Conservation (phyloP, 2,113 vertebrate genomes). For the Centropus unirufus region DNA sequence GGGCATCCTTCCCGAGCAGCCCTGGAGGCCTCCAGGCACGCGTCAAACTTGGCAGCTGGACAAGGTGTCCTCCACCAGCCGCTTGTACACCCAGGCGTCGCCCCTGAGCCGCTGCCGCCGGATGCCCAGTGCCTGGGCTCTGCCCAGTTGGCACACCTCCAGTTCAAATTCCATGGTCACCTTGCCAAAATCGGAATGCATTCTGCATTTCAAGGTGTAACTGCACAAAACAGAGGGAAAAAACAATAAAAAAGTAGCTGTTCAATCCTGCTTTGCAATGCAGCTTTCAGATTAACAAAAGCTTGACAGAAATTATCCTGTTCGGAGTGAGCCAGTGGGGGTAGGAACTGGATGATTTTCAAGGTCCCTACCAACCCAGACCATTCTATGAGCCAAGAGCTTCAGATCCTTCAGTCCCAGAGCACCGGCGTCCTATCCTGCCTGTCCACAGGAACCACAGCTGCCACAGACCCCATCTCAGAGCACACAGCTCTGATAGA, state of each 20-base stretch:
- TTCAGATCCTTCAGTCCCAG: not conserved
- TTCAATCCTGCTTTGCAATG: not conserved
- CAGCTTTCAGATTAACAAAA: not conserved
- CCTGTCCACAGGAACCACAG: not conserved
- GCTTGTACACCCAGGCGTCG: conserved; percentile 96
- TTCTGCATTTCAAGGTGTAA: conserved; percentile 91
- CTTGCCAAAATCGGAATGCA: conserved; percentile 88
- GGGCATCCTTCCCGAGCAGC: not conserved
- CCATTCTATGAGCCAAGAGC: not conserved
- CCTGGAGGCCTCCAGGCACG: not conserved
- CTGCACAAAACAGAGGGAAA: conserved; percentile 70
- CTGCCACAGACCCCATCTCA: not conserved
- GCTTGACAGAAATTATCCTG: not conserved
- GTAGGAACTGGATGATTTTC: no score
- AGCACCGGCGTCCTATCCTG: not conserved
- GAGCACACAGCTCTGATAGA: not conserved
- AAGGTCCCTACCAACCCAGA: not conserved
- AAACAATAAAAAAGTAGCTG: not conserved
- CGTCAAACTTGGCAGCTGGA: conserved; percentile 81
- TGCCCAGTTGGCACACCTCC: conserved; percentile 90
- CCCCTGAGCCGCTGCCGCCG: conserved; percentile 90
- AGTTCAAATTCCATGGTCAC: conserved; percentile 92
- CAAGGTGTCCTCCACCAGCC: conserved; percentile 91
- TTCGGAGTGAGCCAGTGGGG: no score
- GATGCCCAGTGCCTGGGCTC: conserved; percentile 85